Conservation (phyloP, 2,113 vertebrate genomes). For the Pteropus alecto region DNA sequence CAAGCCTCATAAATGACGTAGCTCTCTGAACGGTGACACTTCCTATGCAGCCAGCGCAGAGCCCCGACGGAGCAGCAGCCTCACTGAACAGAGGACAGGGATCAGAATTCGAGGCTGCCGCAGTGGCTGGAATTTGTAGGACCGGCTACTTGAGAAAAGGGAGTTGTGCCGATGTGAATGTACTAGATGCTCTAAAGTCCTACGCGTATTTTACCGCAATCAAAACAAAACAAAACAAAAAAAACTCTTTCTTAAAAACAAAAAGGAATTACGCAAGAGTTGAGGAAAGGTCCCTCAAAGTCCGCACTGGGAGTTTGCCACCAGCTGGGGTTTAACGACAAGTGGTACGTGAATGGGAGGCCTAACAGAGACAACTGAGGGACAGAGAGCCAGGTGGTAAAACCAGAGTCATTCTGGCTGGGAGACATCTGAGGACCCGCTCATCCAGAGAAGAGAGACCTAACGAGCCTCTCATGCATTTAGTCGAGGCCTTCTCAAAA, state of each 20-base stretch:
- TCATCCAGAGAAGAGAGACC: neutral
- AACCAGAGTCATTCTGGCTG: too few relatives aligned
- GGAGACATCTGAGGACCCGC: neutral
- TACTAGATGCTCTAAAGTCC: neutral
- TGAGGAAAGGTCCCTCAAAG: neutral
- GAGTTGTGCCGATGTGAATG: neutral
- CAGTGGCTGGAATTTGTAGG: neutral
- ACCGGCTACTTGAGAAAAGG: neutral
- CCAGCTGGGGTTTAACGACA: neutral
- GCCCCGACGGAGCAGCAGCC: neutral
- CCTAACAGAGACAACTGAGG: neutral
- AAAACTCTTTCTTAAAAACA: neutral
- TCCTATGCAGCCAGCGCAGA: neutral
- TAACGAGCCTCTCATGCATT: neutral
- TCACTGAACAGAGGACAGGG: neutral
- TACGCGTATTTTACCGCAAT: neutral
- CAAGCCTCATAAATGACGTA: neutral
- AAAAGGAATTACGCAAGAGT: neutral
- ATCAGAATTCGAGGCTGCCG: neutral
- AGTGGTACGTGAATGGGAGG: neutral
- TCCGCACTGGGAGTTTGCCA: neutral
- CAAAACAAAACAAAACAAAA: neutral
- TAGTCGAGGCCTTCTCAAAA: neutral
- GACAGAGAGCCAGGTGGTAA: neutral
- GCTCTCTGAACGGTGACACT: neutral